Conservation (phyloP, 2,797 vertebrate genomes). For the Arremon brunneinucha region DNA sequence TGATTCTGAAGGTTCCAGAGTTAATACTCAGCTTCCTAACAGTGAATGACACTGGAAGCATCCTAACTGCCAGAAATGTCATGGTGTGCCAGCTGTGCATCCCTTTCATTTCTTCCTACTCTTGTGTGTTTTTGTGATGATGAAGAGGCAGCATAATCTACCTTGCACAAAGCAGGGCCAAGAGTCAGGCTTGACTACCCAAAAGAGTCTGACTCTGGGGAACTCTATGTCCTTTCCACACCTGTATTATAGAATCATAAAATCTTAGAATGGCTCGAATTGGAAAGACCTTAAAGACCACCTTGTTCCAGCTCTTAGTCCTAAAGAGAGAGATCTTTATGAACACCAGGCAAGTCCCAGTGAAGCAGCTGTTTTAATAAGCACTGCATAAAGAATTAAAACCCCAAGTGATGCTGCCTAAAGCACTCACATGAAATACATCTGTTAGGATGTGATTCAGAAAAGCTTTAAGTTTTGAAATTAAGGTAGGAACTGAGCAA, state of each 20-base stretch:
- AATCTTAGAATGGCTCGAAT: not conserved
- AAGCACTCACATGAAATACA: not conserved
- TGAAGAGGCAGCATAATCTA: not conserved
- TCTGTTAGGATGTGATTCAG: not conserved
- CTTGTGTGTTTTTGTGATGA: not conserved
- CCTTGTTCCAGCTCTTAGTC: fast-evolving
- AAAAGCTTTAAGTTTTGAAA: not conserved
- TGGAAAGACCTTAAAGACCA: not conserved
- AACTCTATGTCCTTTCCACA: not conserved
- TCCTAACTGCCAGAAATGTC: not conserved
- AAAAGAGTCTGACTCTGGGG: not conserved
- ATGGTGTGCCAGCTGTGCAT: not conserved
- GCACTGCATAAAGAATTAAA: not conserved
- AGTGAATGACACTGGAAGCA: not conserved
- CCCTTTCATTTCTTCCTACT: not conserved
- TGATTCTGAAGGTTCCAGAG: not conserved
- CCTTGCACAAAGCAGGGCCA: not conserved
- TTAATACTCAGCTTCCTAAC: not conserved
- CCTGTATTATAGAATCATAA: not conserved
- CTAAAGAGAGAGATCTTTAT: not conserved
- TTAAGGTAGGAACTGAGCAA: not conserved
- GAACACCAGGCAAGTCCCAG: not conserved
- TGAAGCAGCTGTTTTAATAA: not conserved
- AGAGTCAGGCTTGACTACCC: not conserved
- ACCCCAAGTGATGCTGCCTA: not conserved